A percentile compares a stretch with the other conserved stretches of the same genome.
Evolutionary conservation across 2,888 invertebrate species (phyloP).

Genomic region (Autographa pulchrina): DNA sequence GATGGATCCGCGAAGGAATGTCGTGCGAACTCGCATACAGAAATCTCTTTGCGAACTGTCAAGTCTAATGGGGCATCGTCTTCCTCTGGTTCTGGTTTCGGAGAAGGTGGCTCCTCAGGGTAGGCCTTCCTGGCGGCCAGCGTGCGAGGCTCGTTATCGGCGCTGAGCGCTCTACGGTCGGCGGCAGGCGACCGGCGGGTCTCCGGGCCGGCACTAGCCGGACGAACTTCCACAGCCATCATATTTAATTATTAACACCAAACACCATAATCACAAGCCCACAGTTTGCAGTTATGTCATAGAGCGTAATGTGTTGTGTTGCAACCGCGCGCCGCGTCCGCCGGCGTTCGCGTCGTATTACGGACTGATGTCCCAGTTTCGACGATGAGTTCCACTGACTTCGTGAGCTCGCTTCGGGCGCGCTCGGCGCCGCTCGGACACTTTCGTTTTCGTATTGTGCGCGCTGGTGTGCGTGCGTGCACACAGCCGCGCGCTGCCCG

Average conservation of each 20-base stretch:
- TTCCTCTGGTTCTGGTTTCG: slow-evolving; percentile 67
- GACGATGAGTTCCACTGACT: slow-evolving; percentile 89
- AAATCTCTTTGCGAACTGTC: slow-evolving; percentile 90
- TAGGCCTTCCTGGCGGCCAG: slow-evolving; percentile 88
- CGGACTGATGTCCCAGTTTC: slow-evolving; percentile 92
- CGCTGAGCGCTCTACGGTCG: slow-evolving; percentile 79
- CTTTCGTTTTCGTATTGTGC: slow-evolving; percentile 88
- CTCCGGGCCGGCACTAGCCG: slow-evolving; percentile 80
- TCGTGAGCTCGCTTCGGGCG: slow-evolving; percentile 88
- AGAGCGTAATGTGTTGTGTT: slow-evolving; percentile 79
- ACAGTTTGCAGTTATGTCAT: slow-evolving; percentile 86
- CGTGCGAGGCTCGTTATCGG: slow-evolving; percentile 83
- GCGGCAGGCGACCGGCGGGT: slow-evolving; percentile 73
- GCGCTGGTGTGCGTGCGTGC: slow-evolving; percentile 60
- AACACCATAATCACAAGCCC: slow-evolving; percentile 84
- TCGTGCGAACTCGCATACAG: slow-evolving; percentile 86
- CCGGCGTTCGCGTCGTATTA: slow-evolving; percentile 86
- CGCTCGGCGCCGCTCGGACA: slow-evolving; percentile 86
- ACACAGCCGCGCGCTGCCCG: slow-evolving; percentile 43
- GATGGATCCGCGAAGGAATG: slow-evolving; percentile 86
- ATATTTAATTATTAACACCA: slow-evolving; percentile 82
- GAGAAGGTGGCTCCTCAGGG: slow-evolving; percentile 74
- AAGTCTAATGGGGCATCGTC: slow-evolving; percentile 94
- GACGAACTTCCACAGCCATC: slow-evolving; percentile 88
- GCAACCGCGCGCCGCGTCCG: slow-evolving; percentile 80